phyloP scores from a whole-genome alignment of 2,113 vertebrate genomes.

The Orcinus orca region DNA sequence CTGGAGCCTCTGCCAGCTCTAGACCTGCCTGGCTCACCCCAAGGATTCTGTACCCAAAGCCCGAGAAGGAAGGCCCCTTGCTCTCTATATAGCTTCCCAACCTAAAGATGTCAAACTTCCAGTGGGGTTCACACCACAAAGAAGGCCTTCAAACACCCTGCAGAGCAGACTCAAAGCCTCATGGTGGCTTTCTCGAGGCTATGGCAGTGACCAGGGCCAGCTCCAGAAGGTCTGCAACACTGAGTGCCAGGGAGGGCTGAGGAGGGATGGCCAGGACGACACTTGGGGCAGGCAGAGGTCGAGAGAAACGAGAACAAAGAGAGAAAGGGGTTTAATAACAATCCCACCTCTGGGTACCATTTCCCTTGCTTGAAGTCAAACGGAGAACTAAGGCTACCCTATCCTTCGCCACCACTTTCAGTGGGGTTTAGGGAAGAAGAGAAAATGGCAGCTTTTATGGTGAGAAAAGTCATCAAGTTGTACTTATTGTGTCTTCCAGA shows the following conservation, averaged over 20 bases:
- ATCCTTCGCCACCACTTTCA: neutral
- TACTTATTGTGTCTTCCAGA: neutral
- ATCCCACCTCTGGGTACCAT: neutral
- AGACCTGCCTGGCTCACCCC: neutral
- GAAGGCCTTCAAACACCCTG: neutral
- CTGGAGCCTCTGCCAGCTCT: neutral
- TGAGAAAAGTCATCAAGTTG: neutral
- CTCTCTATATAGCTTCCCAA: neutral
- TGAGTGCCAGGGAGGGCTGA: neutral
- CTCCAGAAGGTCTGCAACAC: neutral
- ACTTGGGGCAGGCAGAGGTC: neutral
- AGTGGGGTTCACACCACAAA: neutral
- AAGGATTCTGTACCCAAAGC: neutral
- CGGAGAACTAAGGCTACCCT: neutral
- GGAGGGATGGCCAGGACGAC: neutral
- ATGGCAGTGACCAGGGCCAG: neutral
- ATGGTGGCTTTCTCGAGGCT: neutral
- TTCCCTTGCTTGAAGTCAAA: neutral
- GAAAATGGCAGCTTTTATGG: neutral
- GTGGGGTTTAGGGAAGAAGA: neutral
- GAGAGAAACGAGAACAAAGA: neutral
- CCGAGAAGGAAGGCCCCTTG: neutral
- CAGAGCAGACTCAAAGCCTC: rapidly evolving
- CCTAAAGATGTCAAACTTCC: neutral
- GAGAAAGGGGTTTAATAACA: neutral